Base-by-base conservation (phyloP, 2,113 vertebrate species). In the Trinectes maculatus region DNA sequence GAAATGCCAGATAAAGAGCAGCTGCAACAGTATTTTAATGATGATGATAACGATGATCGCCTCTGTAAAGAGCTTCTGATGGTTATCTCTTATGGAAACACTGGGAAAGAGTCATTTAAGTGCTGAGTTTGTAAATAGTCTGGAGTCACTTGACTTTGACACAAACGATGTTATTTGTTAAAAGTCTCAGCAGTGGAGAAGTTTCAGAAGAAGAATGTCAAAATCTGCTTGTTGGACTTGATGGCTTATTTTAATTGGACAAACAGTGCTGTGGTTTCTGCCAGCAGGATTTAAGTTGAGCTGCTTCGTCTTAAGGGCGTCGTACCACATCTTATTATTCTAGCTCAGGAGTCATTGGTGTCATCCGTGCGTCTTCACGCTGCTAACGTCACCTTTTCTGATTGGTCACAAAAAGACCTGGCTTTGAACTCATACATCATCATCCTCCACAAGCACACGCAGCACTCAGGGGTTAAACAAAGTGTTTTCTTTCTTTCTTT, bases 1-100 rank as follows among this genome's bases (percentile, higher is more conserved):
- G 84, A 79, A 83, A 80, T 74, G 8, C 25, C 80, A 76, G 42
- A 75, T 53, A 37, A 60, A 73, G 42, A 71, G 21, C 37, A 54
- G 39, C 10, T 53, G 31, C 25, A 3, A 37, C 6, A 21, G 19
- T 60, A 40, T 68, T 64, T 67, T 54, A 53, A 67, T 74, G 65
- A 66, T 39, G 46, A 69, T 40, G 44, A 75, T 47, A 34, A 24
- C 16, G 44, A 24, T 24, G 39, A 42, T 19, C 16, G 8, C 7
- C 26, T 6, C 12, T 15, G 29, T 59, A 18, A 47, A 65, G 48
- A 44, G 0, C 11, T 13, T 46, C 26, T 33, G 11, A 21, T 74
- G 43, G 16, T 56, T 63, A 56, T 77, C 37, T 54, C 8, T 71
- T 1, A 12, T 39, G 33, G 42, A 3, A 24, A 31, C 3, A 22